Evolutionary conservation across 2,888 invertebrate species (phyloP).

Genomic region (Acanthosepion esculentum): DNA sequence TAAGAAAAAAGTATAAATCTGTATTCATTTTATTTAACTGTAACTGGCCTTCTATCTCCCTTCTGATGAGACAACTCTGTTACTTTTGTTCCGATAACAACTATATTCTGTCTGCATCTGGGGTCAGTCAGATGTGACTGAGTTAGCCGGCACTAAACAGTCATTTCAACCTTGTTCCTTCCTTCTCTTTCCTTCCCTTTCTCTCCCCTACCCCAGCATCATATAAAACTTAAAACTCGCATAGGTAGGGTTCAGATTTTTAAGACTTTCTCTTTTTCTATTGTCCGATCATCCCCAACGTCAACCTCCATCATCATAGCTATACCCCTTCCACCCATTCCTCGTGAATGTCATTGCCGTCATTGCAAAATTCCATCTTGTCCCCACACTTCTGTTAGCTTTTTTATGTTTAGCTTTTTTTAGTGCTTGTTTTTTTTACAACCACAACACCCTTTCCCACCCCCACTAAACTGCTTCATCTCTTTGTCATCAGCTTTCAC

Average conservation of each 20-base stretch:
- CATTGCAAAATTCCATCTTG: neutral
- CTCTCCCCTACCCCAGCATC: neutral
- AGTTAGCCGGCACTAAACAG: neutral
- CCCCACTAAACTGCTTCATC: neutral
- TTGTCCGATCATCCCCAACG: neutral
- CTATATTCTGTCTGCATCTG: too few species aligned
- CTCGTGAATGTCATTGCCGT: neutral
- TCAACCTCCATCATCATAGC: neutral
- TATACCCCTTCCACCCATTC: neutral
- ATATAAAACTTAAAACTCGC: neutral
- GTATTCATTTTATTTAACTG: neutral
- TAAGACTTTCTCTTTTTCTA: constrained; percentile 13
- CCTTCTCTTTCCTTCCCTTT: neutral
- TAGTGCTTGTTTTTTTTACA: neutral
- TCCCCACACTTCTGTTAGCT: neutral
- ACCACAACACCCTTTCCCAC: neutral
- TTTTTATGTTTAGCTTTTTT: neutral
- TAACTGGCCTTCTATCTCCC: neutral
- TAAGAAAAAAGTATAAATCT: neutral
- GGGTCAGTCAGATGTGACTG: neutral
- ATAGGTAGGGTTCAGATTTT: neutral
- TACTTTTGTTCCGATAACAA: neutral
- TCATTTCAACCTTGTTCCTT: neutral
- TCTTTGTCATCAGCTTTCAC: neutral
- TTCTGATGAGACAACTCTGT: neutral